Percentiles rank a stretch among this genome's conserved stretches.
These are phyloP conservation scores for Agrypnia vestita DNA, from an alignment of 1,140 invertebrate genomes.

Conservation along the genomic window DNA sequence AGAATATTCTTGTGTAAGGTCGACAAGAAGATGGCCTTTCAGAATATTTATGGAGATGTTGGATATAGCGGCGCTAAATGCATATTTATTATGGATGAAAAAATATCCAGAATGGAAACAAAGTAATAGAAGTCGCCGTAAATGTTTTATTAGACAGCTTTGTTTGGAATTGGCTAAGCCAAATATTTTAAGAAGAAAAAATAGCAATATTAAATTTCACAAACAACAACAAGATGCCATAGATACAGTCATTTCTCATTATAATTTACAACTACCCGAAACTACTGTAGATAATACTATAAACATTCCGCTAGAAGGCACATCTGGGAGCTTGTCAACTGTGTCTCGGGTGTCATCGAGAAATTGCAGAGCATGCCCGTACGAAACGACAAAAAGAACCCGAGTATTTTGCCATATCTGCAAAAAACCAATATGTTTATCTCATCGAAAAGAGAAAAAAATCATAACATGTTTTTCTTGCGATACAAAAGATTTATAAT, in stretches of 20 bases:
- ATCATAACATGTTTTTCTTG: not conserved
- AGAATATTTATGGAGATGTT: slow-evolving; percentile 11
- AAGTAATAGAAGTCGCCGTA: slow-evolving; percentile 12
- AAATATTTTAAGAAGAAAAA: slow-evolving; percentile 20
- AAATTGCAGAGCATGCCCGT: slow-evolving; percentile 2
- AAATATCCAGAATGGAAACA: slow-evolving; percentile 24
- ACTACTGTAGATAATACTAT: not conserved
- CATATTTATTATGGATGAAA: slow-evolving; percentile 22
- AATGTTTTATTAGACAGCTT: slow-evolving; percentile 26
- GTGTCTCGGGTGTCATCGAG: not conserved
- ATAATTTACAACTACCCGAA: not conserved
- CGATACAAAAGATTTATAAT: not conserved
- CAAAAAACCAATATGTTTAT: not conserved
- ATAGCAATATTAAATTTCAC: slow-evolving; percentile 15
- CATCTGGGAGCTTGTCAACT: not conserved
- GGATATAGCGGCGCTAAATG: slow-evolving; percentile 20
- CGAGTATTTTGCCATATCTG: not conserved
- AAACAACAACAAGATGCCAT: slow-evolving; percentile 30
- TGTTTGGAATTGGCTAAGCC: slow-evolving; percentile 23
- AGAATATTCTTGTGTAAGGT: slow-evolving; percentile 17
- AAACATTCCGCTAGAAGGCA: not conserved
- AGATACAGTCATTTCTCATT: not conserved
- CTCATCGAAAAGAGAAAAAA: slow-evolving; percentile 5
- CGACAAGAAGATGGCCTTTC: slow-evolving; percentile 21
- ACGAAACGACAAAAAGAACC: not conserved